These are phyloP conservation scores for Rhombomys opimus DNA, from an alignment of 2,113 vertebrate genomes.

Conservation along the genomic window DNA sequence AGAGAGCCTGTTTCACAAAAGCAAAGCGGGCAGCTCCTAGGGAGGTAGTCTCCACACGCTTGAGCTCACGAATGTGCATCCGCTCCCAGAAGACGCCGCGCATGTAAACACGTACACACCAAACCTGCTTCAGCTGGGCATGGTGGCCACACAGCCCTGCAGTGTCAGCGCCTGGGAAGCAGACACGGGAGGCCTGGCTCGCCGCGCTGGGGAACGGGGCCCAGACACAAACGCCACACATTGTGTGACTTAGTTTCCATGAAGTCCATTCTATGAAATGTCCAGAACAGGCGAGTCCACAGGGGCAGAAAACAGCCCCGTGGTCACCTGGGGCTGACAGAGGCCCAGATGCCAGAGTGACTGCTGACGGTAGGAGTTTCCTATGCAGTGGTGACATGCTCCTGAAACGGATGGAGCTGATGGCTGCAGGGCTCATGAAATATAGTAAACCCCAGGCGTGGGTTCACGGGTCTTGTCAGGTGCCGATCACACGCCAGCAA, in stretches of 20 bases:
- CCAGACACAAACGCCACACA: background rate
- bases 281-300: background rate
- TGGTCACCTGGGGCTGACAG: background rate
- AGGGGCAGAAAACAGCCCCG: background rate
- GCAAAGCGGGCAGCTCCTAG: background rate
- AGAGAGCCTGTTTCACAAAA: background rate
- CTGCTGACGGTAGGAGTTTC: background rate
- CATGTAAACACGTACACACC: background rate
- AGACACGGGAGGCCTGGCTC: background rate
- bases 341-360: background rate
- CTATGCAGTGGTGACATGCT: background rate
- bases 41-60: background rate
- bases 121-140: background rate
- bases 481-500: background rate
- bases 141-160: too few relatives aligned
- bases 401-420: background rate
- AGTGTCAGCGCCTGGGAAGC: background rate
- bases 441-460: background rate
- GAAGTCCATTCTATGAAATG: background rate
- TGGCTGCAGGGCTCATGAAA: background rate
- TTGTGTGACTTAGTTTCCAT: background rate
- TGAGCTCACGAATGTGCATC: background rate
- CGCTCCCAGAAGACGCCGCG: background rate
- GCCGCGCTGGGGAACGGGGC: background rate
- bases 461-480: background rate